A percentile compares a stretch with the other conserved stretches of the same genome.
These are phyloP conservation scores for Arenaria interpres DNA, from an alignment of 2,113 vertebrate species.

Conservation along the genomic window DNA sequence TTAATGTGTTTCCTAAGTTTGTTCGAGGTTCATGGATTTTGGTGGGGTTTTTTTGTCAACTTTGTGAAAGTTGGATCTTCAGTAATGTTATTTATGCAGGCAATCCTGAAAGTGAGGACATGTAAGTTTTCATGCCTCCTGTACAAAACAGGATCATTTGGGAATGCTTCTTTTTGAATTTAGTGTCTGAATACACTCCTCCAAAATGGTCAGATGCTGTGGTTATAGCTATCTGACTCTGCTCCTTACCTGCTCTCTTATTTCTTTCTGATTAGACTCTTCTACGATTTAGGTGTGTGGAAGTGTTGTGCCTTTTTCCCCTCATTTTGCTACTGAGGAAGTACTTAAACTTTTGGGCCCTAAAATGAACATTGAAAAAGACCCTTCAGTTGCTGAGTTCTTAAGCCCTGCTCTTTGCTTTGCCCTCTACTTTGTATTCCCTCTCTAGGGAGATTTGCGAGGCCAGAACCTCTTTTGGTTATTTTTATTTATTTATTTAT, in stretches of 20 bases:
- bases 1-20: background rate
- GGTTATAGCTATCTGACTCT: background rate
- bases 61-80: background rate
- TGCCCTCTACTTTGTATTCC: background rate
- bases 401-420: background rate
- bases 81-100: background rate
- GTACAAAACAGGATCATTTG: background rate
- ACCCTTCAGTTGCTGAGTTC: background rate
- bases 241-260: background rate
- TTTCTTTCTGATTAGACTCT: background rate
- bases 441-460: background rate
- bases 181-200: background rate
- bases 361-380: background rate
- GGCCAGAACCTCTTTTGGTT: background rate
- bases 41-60: background rate
- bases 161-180: background rate
- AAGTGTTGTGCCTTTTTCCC: background rate
- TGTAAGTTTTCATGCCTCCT: background rate
- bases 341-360: background rate
- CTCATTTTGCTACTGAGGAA: background rate
- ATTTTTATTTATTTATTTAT: background rate
- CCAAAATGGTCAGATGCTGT: background rate
- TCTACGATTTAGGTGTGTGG: background rate
- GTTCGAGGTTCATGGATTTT: background rate
- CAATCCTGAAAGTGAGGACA: background rate